A percentile compares a stretch with the other conserved stretches of the same genome.
phyloP scores from a whole-genome alignment of 2,113 vertebrate species.

The Erythrolamprus reginae region DNA sequence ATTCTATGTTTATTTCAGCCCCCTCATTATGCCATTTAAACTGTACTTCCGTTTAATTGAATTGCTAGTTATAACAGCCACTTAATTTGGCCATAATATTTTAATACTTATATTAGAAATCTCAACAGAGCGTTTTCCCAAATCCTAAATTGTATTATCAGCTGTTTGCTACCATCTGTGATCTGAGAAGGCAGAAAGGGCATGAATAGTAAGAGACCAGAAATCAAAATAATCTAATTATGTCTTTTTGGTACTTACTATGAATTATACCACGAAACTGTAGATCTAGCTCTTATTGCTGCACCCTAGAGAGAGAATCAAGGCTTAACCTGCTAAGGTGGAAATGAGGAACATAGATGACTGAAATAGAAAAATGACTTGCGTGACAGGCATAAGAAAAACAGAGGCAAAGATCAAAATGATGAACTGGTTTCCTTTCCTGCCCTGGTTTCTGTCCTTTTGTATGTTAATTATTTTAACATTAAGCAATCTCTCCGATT shows the following conservation, averaged over 20 bases:
- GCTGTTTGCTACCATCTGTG: neutral
- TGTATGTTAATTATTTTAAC: constrained; percentile 2
- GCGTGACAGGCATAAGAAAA: constrained; percentile 12
- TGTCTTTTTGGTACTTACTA: neutral
- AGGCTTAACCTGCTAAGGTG: constrained; percentile 8
- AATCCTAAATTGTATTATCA: neutral
- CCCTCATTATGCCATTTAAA: neutral
- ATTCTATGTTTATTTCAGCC: neutral
- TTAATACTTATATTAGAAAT: neutral
- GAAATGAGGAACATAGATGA: constrained; percentile 17
- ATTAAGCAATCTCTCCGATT: neutral
- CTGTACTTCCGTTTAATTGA: neutral
- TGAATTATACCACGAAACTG: neutral
- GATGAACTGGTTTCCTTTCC: constrained; percentile 13
- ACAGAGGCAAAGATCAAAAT: neutral
- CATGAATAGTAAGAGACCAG: neutral
- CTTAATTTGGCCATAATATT: neutral
- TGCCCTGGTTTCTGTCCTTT: constrained; percentile 2
- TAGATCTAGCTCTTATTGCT: neutral
- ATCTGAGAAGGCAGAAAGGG: neutral
- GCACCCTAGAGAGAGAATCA: neutral
- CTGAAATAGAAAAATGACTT: constrained; percentile 9
- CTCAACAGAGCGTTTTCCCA: neutral
- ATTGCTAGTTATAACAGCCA: neutral
- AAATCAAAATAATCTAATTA: neutral